Evolutionary conservation across 2,113 vertebrate genomes (phyloP), one percentile per base, ranked within the genome.

Genomic region (Leptobrachium ailaonicum): DNA sequence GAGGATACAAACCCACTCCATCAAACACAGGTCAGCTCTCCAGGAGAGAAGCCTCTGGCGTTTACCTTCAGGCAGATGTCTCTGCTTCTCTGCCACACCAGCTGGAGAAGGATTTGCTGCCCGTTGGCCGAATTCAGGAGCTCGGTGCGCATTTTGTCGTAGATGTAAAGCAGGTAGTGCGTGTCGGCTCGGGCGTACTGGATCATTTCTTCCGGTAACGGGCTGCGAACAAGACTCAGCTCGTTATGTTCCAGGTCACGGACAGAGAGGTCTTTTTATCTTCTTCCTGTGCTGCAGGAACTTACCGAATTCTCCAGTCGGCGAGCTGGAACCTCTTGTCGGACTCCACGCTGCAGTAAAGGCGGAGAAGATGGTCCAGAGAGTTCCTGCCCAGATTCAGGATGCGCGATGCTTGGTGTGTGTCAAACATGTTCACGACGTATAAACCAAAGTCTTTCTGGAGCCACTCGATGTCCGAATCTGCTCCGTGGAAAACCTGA

Each of bases 301-400:
- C 88, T 85, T 86, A 99, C 98, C 98, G 95, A 85, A 99, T 94
- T 82, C 98, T 94, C 98, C 98, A 99, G 85, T 99, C 98, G 0
- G 97, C 97, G 79, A 99, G 92, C 86, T 99, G 97, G 85, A 95
- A 98, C 82, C 94, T 95, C 86, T 99, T 99, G 89, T 99, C 94
- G 0, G 96, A 89, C 12, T 93, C 88, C 74, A 97, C 91, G 0
- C 0, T 77, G 82, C 98, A 99, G 85, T 95, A 98, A 32, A 94
- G 86, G 79, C 93, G 95, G 40, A 99, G 91, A 77, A 99, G 89
- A 54, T 98, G 94, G 50, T 98, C 97, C 13, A 99, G 90, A 0
- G 98, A 98, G 85, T 98, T 92, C 56, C 95, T 88, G 83, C 94
- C 96, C 63, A 97, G 92, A 86, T 91, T 97, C 44, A 98, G 94